Base-by-base conservation (phyloP, 2,888 invertebrate genomes). In the Esperia sulphurella region DNA sequence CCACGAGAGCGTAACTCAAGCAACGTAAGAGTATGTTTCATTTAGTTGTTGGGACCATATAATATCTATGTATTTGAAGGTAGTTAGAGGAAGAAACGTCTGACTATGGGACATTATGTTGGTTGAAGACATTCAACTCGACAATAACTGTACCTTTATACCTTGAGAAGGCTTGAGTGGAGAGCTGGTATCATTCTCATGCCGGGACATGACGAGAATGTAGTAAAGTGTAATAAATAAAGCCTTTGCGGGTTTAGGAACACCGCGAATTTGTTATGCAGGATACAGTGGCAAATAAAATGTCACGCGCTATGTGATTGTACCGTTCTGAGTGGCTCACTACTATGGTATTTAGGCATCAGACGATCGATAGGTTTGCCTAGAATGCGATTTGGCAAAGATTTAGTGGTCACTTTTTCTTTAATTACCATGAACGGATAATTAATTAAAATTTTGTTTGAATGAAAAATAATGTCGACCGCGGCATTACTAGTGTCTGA, bases 61-160 rank as follows among this genome's bases (percentile, higher is more conserved):
- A 14, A 35, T 52, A 43, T 43, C 38, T 46, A 40, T 48, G 50
- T 44, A 35, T 53, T 41, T 47, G 30, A n/a, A n/a, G 35, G 6
- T 42, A 46, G 43, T 31, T 45, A 48, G 42, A 47, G 44, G 45
- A 43, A 50, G 39, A 43, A 45, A 33, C 42, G 45, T 13, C 31
- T 31, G 29, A 13, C 40, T 29, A 35, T 52, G 49, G 38, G 46
- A 51, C 55, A 45, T 55, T 50, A 55, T 45, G 9, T 30, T 40
- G 37, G 44, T 33, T 46, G 44, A 44, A 48, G 57, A 59, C 57
- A 58, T 57, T 65, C 63, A 68, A 66, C 65, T 61, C 60, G 14
- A 59, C 63, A 68, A 70, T 78, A 76, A 76, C 73, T 74, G 75
- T 77, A 67, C 53, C 61, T 61, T 60, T 55, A 60, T 54, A 54